Percentiles rank a stretch among this genome's conserved stretches.
Evolutionary conservation across 2,888 invertebrate species (phyloP).

Genomic region (Oscheius sp.): DNA sequence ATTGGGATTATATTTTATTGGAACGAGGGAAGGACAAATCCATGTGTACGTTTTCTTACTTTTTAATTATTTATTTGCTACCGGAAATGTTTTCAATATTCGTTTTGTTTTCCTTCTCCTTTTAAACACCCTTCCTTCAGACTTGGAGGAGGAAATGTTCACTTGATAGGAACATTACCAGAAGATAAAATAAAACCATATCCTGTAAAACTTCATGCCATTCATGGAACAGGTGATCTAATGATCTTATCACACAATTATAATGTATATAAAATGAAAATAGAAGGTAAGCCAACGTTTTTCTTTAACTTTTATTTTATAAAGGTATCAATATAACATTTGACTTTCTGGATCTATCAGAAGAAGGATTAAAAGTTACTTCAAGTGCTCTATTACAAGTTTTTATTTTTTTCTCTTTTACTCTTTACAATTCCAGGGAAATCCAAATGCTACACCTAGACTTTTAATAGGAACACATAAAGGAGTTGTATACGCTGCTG

Average conservation of each 20-base stretch:
- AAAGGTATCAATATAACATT: background rate
- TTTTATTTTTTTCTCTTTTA: background rate
- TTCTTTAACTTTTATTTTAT: background rate
- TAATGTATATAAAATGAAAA: constrained; percentile 6
- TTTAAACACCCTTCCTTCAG: background rate
- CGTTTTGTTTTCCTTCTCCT: background rate
- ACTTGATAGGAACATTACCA: background rate
- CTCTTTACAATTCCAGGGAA: background rate
- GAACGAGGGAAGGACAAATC: constrained; percentile 18
- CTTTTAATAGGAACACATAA: background rate
- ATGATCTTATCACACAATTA: constrained; percentile 6
- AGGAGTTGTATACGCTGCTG: background rate
- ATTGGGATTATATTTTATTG: constrained; percentile 16
- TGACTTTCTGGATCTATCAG: background rate
- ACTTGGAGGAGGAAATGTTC: constrained; percentile 19
- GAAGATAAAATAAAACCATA: constrained; percentile 1
- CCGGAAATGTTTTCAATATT: background rate
- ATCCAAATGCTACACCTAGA: background rate
- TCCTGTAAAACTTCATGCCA: constrained; percentile 8
- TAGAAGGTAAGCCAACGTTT: background rate
- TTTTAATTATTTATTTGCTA: background rate
- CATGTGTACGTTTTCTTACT: constrained; percentile 15
- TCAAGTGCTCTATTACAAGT: background rate
- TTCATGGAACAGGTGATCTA: constrained; percentile 2
- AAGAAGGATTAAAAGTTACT: background rate